A percentile compares a stretch with the other conserved stretches of the same genome.
phyloP scores from a whole-genome alignment of 2,113 vertebrate species.

The Perca schrenkii region DNA sequence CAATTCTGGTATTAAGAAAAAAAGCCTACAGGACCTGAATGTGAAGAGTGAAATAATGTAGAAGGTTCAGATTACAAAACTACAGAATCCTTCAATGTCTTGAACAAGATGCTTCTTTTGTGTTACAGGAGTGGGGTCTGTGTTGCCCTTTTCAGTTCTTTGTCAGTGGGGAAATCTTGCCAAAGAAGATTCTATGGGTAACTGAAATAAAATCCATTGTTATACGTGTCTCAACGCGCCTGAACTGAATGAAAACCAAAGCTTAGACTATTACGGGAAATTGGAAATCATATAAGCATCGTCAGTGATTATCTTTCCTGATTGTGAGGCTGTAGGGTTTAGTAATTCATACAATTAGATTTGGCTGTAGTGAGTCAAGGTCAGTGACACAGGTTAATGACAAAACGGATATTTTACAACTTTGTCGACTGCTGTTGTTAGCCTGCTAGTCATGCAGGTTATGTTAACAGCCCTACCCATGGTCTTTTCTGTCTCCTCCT shows the following conservation, averaged over 20 bases:
- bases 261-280: not conserved
- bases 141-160: conserved; percentile 1
- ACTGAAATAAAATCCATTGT: not conserved
- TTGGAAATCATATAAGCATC: not conserved
- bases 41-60: not conserved
- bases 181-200: not conserved
- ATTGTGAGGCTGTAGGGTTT: not conserved
- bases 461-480: not conserved
- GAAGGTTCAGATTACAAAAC: not conserved
- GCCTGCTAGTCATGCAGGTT: not conserved
- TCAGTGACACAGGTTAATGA: not conserved
- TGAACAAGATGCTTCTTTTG: not conserved
- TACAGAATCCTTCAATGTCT: not conserved
- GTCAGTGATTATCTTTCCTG: not conserved
- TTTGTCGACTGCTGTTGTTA: not conserved
- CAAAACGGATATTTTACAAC: not conserved
- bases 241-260: not conserved
- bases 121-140: not conserved
- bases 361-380: not conserved
- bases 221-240: not conserved
- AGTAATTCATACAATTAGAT: not conserved
- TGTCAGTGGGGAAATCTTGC: not conserved
- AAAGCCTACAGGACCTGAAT: not conserved
- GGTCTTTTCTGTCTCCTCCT: not conserved
- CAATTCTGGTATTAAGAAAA: not conserved